phyloP scores from a whole-genome alignment of 2,113 vertebrate genomes.

The Peucedramus taeniatus region DNA sequence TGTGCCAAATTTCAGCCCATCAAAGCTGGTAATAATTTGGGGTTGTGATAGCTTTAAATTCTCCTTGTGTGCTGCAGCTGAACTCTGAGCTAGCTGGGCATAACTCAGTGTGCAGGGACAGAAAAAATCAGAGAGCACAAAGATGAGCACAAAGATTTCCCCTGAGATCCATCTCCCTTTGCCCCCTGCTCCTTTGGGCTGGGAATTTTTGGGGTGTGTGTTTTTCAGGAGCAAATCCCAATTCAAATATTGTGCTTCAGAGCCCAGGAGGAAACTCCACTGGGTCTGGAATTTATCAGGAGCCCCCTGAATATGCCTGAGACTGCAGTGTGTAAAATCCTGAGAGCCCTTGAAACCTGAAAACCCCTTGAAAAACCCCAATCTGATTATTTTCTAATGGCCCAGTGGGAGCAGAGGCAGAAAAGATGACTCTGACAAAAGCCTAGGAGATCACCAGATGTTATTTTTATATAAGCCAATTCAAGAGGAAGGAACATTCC shows the following conservation, averaged over 20 bases:
- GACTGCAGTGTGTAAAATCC: not conserved
- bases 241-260: not conserved
- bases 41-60: not conserved
- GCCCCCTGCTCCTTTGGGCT: not conserved
- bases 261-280: not conserved
- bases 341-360: no score
- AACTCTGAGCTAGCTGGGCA: constrained; percentile 32
- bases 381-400: not conserved
- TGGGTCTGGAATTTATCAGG: not conserved
- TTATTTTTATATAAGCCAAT: constrained; percentile 34
- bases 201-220: not conserved
- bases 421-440: constrained; percentile 24
- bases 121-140: not conserved
- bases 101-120: constrained; percentile 11
- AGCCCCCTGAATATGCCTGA: not conserved
- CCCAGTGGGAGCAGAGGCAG: not conserved
- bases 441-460: not conserved
- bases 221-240: not conserved
- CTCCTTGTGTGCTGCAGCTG: not conserved
- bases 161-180: not conserved
- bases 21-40: not conserved
- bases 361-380: not conserved
- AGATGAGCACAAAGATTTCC: not conserved
- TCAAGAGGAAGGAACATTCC: constrained; percentile 48
- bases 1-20: not conserved